Evolutionary conservation across 2,797 vertebrate genomes (phyloP).

Genomic region (Chromobotia macracanthus): DNA sequence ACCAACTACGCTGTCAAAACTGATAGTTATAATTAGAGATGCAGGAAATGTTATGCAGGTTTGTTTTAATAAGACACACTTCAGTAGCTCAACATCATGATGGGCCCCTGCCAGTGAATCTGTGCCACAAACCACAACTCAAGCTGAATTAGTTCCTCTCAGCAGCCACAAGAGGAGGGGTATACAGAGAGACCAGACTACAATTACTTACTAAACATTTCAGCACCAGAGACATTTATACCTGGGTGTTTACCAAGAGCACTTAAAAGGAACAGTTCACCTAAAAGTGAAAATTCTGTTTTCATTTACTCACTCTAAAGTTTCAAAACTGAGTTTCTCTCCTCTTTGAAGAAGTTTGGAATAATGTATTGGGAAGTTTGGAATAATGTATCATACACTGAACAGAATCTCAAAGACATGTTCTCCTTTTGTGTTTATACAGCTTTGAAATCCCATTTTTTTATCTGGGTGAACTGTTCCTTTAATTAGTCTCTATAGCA

Average conservation of each 20-base stretch:
- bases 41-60: conserved; percentile 52
- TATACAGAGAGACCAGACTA: background rate
- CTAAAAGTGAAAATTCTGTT: too few species aligned
- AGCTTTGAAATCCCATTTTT: background rate
- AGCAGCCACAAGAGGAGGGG: background rate
- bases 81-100: conserved; percentile 43
- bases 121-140: conserved; percentile 66
- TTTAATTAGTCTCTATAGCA: background rate
- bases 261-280: too few species aligned
- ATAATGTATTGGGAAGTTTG: too few species aligned
- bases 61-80: conserved; percentile 67
- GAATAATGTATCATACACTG: too few species aligned
- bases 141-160: conserved; percentile 9
- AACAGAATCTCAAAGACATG: too few species aligned
- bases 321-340: too few species aligned
- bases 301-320: too few species aligned
- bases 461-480: background rate
- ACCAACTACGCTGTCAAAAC: conserved; percentile 59
- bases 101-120: conserved; percentile 50
- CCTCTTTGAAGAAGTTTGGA: too few species aligned
- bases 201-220: conserved; percentile 1
- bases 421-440: too few species aligned
- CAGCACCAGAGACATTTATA: background rate
- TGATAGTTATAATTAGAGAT: conserved; percentile 70
- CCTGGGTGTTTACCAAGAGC: too few species aligned